A percentile compares a stretch with the other conserved stretches of the same genome.
Conservation (phyloP, 2,797 vertebrate species). For the Tokudaia muenninki region DNA sequence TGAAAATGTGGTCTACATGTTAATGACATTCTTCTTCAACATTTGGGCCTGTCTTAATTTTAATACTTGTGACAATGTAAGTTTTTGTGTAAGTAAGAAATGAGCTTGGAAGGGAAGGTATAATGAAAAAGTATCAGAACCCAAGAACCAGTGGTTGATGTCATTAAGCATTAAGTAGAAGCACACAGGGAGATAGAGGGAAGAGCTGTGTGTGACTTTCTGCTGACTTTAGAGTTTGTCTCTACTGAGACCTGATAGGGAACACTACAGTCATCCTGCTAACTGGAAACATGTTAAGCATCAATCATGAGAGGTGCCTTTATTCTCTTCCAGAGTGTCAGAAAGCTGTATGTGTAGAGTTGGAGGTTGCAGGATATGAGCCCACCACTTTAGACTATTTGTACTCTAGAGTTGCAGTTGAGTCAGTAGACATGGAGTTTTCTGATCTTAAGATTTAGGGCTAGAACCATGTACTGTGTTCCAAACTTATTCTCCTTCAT, state of each 20-base stretch:
- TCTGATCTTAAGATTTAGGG: not conserved
- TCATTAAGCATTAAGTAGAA: constrained; percentile 51
- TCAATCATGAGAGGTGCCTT: not conserved
- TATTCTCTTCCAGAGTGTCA: constrained; percentile 63
- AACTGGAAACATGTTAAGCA: not conserved
- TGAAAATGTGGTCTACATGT: not conserved
- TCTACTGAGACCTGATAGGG: not conserved
- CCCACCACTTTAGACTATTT: not conserved
- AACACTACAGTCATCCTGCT: constrained; percentile 4
- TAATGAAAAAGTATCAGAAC: constrained; percentile 65
- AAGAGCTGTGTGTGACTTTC: not conserved
- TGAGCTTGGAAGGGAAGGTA: constrained; percentile 21
- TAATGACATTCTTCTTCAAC: rapidly evolving
- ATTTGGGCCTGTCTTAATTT: not conserved
- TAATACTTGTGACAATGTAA: rapidly evolving
- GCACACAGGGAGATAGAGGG: not conserved
- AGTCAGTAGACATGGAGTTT: not conserved
- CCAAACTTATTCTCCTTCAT: not conserved
- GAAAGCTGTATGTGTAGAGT: not conserved
- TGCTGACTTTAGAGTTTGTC: not conserved
- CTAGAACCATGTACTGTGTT: not conserved
- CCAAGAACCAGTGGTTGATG: constrained; percentile 62
- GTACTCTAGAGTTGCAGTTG: not conserved
- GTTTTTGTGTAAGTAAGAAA: not conserved
- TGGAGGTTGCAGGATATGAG: not conserved